phyloP scores from a whole-genome alignment of 2,888 invertebrate species.

The Trissoscelio sp. region DNA sequence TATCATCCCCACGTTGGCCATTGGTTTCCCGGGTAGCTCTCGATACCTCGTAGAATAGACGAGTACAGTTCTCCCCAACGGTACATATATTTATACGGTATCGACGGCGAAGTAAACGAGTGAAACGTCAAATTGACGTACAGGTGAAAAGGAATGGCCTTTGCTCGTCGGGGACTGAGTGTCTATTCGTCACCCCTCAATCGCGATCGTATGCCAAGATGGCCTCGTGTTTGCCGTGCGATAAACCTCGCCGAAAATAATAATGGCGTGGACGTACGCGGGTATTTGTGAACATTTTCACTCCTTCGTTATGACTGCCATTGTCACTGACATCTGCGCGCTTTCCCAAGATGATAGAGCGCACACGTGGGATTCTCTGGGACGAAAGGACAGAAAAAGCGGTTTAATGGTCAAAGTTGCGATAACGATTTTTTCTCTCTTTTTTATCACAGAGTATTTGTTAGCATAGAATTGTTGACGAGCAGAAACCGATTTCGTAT shows the following conservation, averaged over 20 bases:
- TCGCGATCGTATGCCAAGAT: conserved; percentile 40
- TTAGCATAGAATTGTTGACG: conserved; percentile 41
- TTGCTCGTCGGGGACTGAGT: conserved; percentile 20
- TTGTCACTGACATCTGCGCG: conserved; percentile 67
- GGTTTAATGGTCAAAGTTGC: conserved; percentile 67
- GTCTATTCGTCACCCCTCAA: conserved; percentile 36
- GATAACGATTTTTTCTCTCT: conserved; percentile 58
- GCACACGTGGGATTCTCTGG: conserved; percentile 64
- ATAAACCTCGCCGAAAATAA: conserved; percentile 63
- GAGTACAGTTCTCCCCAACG: conserved; percentile 40
- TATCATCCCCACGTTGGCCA: conserved; percentile 58
- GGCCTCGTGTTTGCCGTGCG: conserved; percentile 52
- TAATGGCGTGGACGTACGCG: conserved; percentile 36
- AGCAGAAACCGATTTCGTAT: conserved; percentile 48
- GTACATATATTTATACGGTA: conserved; percentile 55
- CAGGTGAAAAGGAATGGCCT: conserved; percentile 53
- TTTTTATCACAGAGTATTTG: conserved; percentile 59
- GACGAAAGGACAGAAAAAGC: conserved; percentile 64
- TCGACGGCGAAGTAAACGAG: conserved; percentile 37
- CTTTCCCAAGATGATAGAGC: conserved; percentile 70
- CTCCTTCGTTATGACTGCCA: conserved; percentile 66
- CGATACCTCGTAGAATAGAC: conserved; percentile 33
- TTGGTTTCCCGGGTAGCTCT: conserved; percentile 48
- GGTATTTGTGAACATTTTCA: conserved; percentile 61
- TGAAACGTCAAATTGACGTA: conserved; percentile 49